These are phyloP conservation scores for Cettia cetti DNA, from an alignment of 2,113 vertebrate genomes.

Conservation along the genomic window DNA sequence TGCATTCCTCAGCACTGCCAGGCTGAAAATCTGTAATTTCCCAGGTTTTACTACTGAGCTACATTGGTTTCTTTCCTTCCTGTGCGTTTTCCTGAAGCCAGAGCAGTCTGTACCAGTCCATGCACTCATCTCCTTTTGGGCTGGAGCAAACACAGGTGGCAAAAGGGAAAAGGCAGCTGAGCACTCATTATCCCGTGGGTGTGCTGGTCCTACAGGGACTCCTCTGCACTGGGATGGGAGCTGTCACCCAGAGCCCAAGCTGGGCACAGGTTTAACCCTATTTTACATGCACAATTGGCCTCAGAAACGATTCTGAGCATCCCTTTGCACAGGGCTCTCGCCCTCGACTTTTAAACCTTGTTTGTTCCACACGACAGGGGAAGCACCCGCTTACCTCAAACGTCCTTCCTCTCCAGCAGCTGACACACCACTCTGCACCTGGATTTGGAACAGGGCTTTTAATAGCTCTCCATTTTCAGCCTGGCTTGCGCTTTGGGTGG, in stretches of 20 bases:
- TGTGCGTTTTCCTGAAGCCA: background rate
- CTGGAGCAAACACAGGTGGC: fast-evolving
- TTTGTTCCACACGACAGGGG: background rate
- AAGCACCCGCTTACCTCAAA: background rate
- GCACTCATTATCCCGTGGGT: fast-evolving
- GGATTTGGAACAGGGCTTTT: background rate
- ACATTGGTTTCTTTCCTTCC: background rate
- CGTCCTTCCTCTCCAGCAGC: background rate
- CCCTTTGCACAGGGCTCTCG: background rate
- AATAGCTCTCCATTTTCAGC: background rate
- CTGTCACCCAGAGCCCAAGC: background rate
- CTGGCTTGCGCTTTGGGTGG: background rate
- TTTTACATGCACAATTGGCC: background rate
- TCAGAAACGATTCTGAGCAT: background rate
- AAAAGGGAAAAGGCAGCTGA: background rate
- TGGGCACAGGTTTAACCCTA: background rate
- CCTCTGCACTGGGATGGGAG: background rate
- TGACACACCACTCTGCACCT: background rate
- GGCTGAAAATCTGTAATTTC: background rate
- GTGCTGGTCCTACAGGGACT: background rate
- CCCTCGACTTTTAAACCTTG: background rate
- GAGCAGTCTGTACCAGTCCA: background rate
- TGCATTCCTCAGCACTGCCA: background rate
- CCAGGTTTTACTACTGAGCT: background rate
- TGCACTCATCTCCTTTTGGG: background rate